These are phyloP conservation scores for Lasiurus cinereus DNA, from an alignment of 2,113 vertebrate species.

Conservation along the genomic window DNA sequence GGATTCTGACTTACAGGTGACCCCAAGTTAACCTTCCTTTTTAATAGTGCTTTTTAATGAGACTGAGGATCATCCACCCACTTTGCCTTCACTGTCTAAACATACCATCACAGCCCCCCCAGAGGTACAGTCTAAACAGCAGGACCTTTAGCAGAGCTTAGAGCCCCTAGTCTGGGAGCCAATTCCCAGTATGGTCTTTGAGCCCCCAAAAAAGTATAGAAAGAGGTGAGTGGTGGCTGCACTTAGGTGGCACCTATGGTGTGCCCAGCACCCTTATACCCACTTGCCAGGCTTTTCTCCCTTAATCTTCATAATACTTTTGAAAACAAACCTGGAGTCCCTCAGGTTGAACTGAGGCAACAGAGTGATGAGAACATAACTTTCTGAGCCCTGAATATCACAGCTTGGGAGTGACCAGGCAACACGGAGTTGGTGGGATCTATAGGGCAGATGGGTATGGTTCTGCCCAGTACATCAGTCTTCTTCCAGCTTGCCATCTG, in stretches of 20 bases:
- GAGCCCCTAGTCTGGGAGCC: neutral
- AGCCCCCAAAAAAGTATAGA: neutral
- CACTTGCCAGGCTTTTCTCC: no score
- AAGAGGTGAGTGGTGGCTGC: neutral
- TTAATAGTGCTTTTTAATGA: neutral
- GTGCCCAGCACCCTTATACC: neutral
- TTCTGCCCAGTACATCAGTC: no score
- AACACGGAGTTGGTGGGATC: rapidly evolving
- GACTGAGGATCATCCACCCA: neutral
- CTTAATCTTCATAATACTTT: neutral
- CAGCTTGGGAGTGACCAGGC: neutral
- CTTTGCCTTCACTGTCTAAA: neutral
- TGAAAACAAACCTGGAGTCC: neutral
- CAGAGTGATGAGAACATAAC: neutral
- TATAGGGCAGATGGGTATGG: neutral
- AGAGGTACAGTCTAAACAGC: neutral
- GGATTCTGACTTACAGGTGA: neutral
- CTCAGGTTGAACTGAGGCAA: neutral
- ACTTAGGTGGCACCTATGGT: neutral
- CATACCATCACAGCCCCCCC: neutral
- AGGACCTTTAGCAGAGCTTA: neutral
- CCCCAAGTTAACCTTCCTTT: neutral
- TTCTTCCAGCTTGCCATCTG: neutral
- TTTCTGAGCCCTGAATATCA: neutral
- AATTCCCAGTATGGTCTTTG: neutral